Evolutionary conservation across 2,113 vertebrate species (phyloP).

Genomic region (Balaeniceps rex): DNA sequence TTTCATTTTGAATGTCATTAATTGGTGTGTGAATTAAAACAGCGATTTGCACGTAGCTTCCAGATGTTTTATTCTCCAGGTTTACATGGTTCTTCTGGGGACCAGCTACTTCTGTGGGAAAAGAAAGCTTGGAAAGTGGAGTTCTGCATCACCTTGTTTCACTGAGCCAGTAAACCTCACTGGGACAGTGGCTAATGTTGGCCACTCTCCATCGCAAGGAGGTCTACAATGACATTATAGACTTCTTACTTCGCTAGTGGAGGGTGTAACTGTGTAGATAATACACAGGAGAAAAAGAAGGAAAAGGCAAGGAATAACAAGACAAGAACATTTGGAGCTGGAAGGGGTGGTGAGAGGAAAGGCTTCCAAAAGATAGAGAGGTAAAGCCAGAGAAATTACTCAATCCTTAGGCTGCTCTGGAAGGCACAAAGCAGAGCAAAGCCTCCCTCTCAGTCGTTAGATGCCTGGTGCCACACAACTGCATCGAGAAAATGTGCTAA

Average conservation of each 20-base stretch:
- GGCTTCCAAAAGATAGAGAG: background rate
- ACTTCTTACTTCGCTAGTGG: background rate
- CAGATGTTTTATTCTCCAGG: conserved; percentile 13
- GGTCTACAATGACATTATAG: background rate
- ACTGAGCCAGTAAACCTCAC: conserved; percentile 10
- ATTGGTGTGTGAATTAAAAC: background rate
- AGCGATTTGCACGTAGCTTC: background rate
- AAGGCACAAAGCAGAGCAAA: background rate
- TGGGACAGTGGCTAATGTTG: background rate
- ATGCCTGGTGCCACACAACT: background rate
- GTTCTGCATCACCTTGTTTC: background rate
- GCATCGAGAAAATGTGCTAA: background rate
- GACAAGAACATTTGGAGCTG: background rate
- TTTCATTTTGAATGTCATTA: background rate
- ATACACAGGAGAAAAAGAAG: background rate
- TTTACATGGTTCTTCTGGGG: background rate
- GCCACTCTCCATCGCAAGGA: background rate
- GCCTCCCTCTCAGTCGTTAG: background rate
- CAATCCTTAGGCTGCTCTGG: background rate
- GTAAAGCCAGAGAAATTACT: background rate
- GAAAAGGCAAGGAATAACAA: background rate
- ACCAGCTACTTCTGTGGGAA: background rate
- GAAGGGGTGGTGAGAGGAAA: background rate
- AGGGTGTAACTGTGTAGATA: background rate
- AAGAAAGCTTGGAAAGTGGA: background rate